phyloP scores from a whole-genome alignment of 2,113 vertebrate species.

The Vombatus ursinus region DNA sequence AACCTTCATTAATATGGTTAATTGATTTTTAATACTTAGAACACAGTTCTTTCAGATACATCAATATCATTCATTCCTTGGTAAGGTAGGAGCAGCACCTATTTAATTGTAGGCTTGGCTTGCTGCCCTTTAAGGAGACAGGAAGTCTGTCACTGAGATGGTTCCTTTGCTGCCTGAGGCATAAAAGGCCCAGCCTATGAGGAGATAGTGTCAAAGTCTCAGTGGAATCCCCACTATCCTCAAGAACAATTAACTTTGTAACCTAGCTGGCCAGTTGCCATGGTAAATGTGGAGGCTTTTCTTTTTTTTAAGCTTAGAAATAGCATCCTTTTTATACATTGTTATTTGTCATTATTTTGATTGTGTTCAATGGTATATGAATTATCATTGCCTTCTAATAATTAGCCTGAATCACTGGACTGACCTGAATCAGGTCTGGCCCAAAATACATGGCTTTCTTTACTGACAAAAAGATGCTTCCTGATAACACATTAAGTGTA shows the following conservation, averaged over 20 bases:
- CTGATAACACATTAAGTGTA: background rate
- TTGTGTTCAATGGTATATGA: background rate
- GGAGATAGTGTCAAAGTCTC: background rate
- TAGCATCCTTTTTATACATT: background rate
- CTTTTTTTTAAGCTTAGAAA: background rate
- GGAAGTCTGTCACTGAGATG: background rate
- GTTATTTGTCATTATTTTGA: background rate
- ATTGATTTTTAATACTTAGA: background rate
- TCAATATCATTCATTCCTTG: background rate
- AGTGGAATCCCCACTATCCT: background rate
- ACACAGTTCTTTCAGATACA: background rate
- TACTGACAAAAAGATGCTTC: background rate
- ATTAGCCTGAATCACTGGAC: background rate
- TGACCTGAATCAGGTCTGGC: background rate
- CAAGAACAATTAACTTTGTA: background rate
- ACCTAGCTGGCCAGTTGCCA: background rate
- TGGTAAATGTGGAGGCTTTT: background rate
- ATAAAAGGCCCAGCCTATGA: background rate
- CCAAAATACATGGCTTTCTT: background rate
- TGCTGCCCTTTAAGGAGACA: background rate
- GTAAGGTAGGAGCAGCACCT: background rate
- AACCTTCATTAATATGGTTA: background rate
- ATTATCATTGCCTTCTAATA: background rate
- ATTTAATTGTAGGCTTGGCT: background rate
- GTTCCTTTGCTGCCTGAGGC: background rate